phyloP scores from a whole-genome alignment of 2,797 vertebrate genomes.

The Danio jaintianensis region DNA sequence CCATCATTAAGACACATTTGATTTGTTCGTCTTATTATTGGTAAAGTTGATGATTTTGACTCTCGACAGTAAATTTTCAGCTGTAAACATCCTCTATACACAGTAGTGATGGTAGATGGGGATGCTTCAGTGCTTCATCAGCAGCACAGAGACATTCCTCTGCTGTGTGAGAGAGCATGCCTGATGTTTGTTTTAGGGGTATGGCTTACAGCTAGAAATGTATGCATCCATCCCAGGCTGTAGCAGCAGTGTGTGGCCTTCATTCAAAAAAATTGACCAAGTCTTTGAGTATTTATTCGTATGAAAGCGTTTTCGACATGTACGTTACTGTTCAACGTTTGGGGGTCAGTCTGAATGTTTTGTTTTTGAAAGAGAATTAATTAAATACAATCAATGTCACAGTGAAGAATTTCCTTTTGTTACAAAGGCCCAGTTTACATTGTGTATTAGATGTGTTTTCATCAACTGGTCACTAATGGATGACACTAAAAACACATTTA shows the following conservation, averaged over 20 bases:
- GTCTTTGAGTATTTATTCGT: background rate
- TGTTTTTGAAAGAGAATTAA: background rate
- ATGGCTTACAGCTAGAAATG: constrained; percentile 3
- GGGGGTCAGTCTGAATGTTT: background rate
- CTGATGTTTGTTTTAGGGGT: constrained; percentile 40
- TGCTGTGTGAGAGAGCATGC: constrained; percentile 34
- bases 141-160: constrained; percentile 42
- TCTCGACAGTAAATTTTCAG: background rate
- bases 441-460: no score
- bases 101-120: constrained; percentile 1
- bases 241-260: background rate
- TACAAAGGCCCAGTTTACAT: no score
- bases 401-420: background rate
- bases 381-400: background rate
- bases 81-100: background rate
- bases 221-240: background rate
- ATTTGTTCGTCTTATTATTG: background rate
- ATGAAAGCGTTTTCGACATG: background rate
- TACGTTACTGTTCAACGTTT: background rate
- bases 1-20: background rate
- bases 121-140: constrained; percentile 20
- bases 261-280: background rate
- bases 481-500: no score
- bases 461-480: no score
- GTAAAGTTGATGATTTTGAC: background rate